Percentiles rank a stretch among this genome's conserved stretches.
phyloP scores from a whole-genome alignment of 1,140 invertebrate species.

The Dryas iulia region DNA sequence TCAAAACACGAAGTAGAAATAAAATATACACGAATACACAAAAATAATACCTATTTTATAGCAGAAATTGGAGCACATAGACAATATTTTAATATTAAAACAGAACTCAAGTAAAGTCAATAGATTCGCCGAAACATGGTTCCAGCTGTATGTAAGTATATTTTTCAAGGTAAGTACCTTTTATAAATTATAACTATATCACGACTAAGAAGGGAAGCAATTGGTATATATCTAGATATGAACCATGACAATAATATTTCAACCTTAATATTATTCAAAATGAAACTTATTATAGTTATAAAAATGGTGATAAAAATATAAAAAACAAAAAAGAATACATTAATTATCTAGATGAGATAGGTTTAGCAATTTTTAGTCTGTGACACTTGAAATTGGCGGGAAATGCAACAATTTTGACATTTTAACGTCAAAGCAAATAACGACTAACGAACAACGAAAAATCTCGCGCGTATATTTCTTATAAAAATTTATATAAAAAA shows the following conservation, averaged over 20 bases:
- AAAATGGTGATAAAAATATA: too few relatives aligned
- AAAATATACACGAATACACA: neutral
- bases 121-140: neutral
- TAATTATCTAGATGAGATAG: too few relatives aligned
- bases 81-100: neutral
- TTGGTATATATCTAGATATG: too few relatives aligned
- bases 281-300: too few relatives aligned
- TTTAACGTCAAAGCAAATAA: neutral
- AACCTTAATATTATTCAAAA: too few relatives aligned
- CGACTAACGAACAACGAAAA: too few relatives aligned
- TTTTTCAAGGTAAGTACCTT: neutral
- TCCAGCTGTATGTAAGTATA: conserved; percentile 6
- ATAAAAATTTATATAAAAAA: neutral
- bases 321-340: too few relatives aligned
- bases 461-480: neutral
- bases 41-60: neutral
- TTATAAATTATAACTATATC: neutral
- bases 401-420: neutral
- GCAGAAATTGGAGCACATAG: neutral
- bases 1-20: neutral
- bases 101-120: neutral
- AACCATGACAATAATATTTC: too few relatives aligned
- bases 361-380: neutral
- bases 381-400: neutral
- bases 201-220: neutral